Evolutionary conservation across 2,888 invertebrate species (phyloP).

Genomic region (Diogma glabrata): DNA sequence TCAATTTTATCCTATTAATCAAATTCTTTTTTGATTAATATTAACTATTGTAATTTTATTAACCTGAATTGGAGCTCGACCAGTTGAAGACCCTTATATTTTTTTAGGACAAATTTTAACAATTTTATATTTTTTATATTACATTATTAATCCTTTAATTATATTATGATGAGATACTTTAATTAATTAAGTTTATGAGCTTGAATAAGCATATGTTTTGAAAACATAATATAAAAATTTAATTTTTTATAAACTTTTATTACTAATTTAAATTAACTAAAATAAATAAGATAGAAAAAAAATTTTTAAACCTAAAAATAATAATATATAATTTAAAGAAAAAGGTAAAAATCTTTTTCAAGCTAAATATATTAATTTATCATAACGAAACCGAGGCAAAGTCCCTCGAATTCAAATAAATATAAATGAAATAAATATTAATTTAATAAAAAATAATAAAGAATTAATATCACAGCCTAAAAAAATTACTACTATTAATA

Average conservation of each 20-base stretch:
- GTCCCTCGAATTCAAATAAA: constrained; percentile 55
- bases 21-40: constrained; percentile 45
- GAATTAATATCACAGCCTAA: constrained; percentile 40
- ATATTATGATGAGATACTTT: constrained; percentile 46
- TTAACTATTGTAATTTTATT: constrained; percentile 42
- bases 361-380: constrained; percentile 58
- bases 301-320: constrained; percentile 44
- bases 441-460: constrained; percentile 43
- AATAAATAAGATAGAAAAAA: constrained; percentile 31
- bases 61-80: constrained; percentile 60
- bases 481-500: constrained; percentile 47
- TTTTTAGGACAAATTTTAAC: no score
- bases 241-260: constrained; percentile 50
- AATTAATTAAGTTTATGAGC: constrained; percentile 49
- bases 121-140: no score
- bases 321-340: constrained; percentile 49
- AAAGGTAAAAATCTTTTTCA: constrained; percentile 53
- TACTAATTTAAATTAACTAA: constrained; percentile 36
- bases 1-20: constrained; percentile 47
- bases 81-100: no score
- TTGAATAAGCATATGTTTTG: constrained; percentile 56
- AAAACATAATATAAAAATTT: constrained; percentile 52
- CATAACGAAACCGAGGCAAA: constrained; percentile 62
- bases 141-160: no score
- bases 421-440: constrained; percentile 44